Conservation (phyloP, 2,797 vertebrate species). For the Spinus olivaceus region DNA sequence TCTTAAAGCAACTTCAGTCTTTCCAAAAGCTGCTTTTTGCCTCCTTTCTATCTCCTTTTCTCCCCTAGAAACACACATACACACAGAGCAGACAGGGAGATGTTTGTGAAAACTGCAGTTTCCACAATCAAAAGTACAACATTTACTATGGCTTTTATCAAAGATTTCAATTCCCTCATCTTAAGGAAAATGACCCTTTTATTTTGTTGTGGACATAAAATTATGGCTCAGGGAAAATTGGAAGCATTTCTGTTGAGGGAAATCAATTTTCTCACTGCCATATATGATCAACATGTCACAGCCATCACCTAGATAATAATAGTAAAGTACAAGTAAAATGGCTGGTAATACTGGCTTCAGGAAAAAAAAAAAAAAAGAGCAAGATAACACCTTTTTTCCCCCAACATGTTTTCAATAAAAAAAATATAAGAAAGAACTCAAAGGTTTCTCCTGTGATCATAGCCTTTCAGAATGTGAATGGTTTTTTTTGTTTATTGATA, state of each 20-base stretch:
- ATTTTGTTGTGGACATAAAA: slow-evolving; percentile 99
- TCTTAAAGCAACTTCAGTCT: slow-evolving; percentile 30
- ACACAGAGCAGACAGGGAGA: slow-evolving; percentile 58
- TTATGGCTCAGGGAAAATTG: slow-evolving; percentile 98
- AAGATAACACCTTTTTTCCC: slow-evolving; percentile 67
- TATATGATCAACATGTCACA: slow-evolving; percentile 90
- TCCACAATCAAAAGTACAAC: slow-evolving; percentile 86
- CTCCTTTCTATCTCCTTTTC: neutral
- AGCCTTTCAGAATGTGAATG: slow-evolving; percentile 32
- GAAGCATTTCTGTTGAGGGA: slow-evolving; percentile 92
- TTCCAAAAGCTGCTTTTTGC: neutral
- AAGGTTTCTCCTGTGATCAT: slow-evolving; percentile 29
- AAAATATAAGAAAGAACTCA: neutral
- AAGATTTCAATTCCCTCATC: slow-evolving; percentile 91
- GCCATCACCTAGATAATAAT: slow-evolving; percentile 85
- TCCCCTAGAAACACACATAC: neutral
- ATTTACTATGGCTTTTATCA: slow-evolving; percentile 85
- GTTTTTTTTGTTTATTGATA: slow-evolving; percentile 62
- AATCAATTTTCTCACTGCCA: slow-evolving; percentile 97
- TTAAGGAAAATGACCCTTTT: slow-evolving; percentile 96
- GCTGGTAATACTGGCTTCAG: slow-evolving; percentile 74
- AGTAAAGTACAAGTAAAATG: slow-evolving; percentile 83
- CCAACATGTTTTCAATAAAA: slow-evolving; percentile 60
- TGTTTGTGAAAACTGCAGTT: slow-evolving; percentile 75
- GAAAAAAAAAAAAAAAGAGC: neutral